Conservation (phyloP, 2,888 invertebrate genomes). For the Margaritifera margaritifera region DNA sequence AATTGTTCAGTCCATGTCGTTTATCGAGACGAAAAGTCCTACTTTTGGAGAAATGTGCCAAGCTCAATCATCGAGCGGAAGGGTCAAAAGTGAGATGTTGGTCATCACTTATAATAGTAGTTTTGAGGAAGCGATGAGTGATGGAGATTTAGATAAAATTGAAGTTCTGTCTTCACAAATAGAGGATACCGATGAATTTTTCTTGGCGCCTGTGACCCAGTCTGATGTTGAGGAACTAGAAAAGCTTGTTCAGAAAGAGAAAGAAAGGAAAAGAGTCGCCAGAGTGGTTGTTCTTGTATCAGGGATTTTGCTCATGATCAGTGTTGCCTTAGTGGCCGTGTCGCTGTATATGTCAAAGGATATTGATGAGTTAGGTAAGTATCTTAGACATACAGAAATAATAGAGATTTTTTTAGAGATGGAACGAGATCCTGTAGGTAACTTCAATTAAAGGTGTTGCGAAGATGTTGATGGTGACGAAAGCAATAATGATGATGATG, state of each 20-base stretch:
- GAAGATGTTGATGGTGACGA: too few relatives aligned
- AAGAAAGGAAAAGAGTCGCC: slow-evolving; percentile 53
- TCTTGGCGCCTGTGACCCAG: slow-evolving; percentile 28
- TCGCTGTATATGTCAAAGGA: slow-evolving; percentile 94
- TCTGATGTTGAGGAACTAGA: slow-evolving; percentile 26
- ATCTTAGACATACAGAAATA: neutral
- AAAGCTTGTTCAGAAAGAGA: slow-evolving; percentile 26
- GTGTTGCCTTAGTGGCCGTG: slow-evolving; percentile 90
- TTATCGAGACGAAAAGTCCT: too few relatives aligned
- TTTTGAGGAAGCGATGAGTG: slow-evolving; percentile 31
- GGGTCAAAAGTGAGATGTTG: slow-evolving; percentile 19
- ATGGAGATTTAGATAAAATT: slow-evolving; percentile 36
- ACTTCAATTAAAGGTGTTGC: too few relatives aligned
- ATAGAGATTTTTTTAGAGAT: too few relatives aligned
- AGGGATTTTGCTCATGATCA: slow-evolving; percentile 88
- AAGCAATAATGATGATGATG: too few relatives aligned
- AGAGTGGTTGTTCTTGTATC: slow-evolving; percentile 93
- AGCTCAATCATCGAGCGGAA: too few relatives aligned
- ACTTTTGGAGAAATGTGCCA: too few relatives aligned
- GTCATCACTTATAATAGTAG: slow-evolving; percentile 36
- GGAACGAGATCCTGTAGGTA: too few relatives aligned
- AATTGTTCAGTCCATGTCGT: too few relatives aligned
- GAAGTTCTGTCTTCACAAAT: slow-evolving; percentile 37
- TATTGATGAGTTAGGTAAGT: slow-evolving; percentile 94
- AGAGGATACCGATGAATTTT: slow-evolving; percentile 37